Base-by-base conservation (phyloP, 1,140 invertebrate species). In the Tribolium castaneum region DNA sequence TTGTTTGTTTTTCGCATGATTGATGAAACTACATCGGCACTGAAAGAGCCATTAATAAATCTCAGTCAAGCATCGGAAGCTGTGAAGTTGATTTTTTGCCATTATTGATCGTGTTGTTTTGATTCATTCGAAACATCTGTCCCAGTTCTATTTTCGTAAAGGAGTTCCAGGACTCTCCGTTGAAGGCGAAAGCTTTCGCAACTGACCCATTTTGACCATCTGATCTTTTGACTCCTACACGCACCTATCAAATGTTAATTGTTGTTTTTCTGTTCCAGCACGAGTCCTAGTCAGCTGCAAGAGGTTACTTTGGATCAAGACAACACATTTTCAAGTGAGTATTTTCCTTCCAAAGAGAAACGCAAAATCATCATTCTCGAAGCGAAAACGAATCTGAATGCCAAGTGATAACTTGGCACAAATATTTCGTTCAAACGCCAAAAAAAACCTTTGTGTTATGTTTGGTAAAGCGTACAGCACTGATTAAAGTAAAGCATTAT, bases 241-340 rank as follows among this genome's bases (percentile, higher is more conserved):
- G 13, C 59, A 66, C 30, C 59, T 66, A 22, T 59, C 22, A 10
- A 22, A 59, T 59, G 22, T 74, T 76, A 51, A 74, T 62, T 74
- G 25, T 76, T 78, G 45, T n/a, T 71, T 73, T 78, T 22, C 80
- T 83, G 66, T 89, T 89, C 34, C 86, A 90, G 89, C 79, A 88
- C 88, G 25, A 89, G 88, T 82, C 89, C 89, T 12, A 88, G 88
- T 77, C 87, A 86, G 73, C 79, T 90, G 73, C 87, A 89, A 82
- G 88, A 90, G 85, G 86, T 88, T 25, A 90, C 89, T 50, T 83
- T 90, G 82, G 89, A 90, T 80, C 82, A 83, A 49, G 83, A 85
- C 76, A 81, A 59, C 45, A 80, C 85, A 39, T 81, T 82, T 72
- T 79, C 82, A 71, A 82, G 85, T 86, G 80, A 84, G 83, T 84